Evolutionary conservation across 1,140 invertebrate species (phyloP), one percentile per base, ranked within the genome.

Genomic region (Halesus radiatus): DNA sequence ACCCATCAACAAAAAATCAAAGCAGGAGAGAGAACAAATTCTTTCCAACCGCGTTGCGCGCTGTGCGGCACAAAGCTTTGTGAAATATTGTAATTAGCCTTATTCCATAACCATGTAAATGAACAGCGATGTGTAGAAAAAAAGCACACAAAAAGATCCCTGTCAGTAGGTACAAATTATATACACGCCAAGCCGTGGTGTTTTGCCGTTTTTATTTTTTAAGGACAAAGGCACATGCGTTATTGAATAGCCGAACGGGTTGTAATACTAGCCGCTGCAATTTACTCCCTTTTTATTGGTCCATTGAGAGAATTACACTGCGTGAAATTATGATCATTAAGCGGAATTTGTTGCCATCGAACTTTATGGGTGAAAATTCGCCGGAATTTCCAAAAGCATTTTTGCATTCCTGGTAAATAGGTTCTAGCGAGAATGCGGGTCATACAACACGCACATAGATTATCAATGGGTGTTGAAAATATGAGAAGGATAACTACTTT

Each of bases 71-170:
- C 81, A 82, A 82, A 82, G 81, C 81, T 82, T 77, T 79, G 78
- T 76, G 56, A 76, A 79, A 83, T 81, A 78, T 83, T 83, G 81
- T 83, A 83, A 83, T 83, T 83, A 83, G 79, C 79, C 79, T 83
- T 83, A 83, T 81, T 83, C 81, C 81, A 83, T 81, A 78, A 58
- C 58, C 81, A 81, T 81, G 81, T 81, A 83, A 83, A 83, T 79
- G 79, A 50, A 56, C 74, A n/a, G 78, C 45, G 60, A 66, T 70
- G 58, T 32, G 58, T 45, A 20, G 7, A 76, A 76, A 70, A 58
- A 75, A 58, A 53, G 52, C 23, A 60, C 23, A 66, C 23, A 60
- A 13, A 76, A 53, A 66, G 75, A 29, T 26, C 20, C 29, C 26
- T 58, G 20, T 60, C 73, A 1, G 60, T 32, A 45, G 32, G 75